Conservation (phyloP, 64 coral and sea anemone genomes). For the Orbicella faveolata region DNA sequence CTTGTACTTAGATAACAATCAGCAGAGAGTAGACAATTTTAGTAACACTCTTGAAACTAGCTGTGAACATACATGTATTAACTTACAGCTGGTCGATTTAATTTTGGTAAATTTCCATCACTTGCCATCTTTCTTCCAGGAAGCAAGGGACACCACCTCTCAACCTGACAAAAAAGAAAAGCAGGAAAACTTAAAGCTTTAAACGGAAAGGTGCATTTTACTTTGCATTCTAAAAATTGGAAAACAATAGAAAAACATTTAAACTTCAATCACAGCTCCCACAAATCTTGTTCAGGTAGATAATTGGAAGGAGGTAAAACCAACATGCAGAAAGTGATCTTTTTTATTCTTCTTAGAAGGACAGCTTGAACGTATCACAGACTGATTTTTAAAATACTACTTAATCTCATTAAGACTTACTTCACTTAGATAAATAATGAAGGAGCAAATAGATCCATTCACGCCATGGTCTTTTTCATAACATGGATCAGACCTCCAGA, state of each 20-base stretch:
- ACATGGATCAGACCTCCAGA: conserved; percentile 81
- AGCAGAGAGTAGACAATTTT: too few relatives aligned
- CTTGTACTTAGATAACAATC: too few relatives aligned
- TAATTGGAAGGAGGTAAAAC: too few relatives aligned
- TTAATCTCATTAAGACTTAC: conserved; percentile 28
- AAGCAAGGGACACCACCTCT: conserved; percentile 77
- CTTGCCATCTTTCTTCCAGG: conserved; percentile 18
- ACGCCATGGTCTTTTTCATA: conserved; percentile 86
- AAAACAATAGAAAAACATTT: too few relatives aligned
- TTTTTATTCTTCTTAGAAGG: too few relatives aligned
- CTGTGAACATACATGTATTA: not conserved
- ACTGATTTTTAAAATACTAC: not conserved
- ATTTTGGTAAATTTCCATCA: not conserved
- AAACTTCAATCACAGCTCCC: too few relatives aligned
- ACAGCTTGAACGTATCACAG: too few relatives aligned
- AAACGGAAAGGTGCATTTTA: too few relatives aligned
- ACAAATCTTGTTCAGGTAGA: too few relatives aligned
- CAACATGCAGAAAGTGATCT: too few relatives aligned
- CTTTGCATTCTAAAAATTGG: too few relatives aligned
- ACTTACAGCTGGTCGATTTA: conserved; percentile 12
- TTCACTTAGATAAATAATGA: conserved; percentile 84
- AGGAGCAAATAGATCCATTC: conserved; percentile 95
- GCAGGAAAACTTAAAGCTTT: not conserved
- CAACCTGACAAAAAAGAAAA: conserved; percentile 41
- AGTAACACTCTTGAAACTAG: too few relatives aligned